Evolutionary conservation across 1,140 invertebrate genomes (phyloP).

Genomic region (Scylla paramamosain): DNA sequence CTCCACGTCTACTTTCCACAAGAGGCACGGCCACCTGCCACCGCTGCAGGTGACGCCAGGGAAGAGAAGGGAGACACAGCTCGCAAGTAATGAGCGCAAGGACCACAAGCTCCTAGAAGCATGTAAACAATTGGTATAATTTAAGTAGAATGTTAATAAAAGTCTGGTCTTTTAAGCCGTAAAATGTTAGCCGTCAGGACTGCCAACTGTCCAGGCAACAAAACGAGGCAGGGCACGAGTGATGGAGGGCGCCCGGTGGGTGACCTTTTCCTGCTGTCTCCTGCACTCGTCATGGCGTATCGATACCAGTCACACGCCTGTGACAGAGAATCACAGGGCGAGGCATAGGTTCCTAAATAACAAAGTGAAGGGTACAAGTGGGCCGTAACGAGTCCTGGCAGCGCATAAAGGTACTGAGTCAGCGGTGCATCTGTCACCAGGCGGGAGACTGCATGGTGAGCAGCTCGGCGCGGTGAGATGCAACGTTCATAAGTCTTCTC

Average conservation of each 20-base stretch:
- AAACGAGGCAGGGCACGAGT: not conserved
- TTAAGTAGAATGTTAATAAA: not conserved
- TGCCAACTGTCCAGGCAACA: not conserved
- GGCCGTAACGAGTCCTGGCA: not conserved
- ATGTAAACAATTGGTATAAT: not conserved
- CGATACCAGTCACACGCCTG: not conserved
- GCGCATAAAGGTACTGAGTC: not conserved
- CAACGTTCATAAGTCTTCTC: not conserved
- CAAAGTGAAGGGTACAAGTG: slow-evolving; percentile 3
- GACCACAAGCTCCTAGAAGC: not conserved
- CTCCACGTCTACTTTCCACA: not conserved
- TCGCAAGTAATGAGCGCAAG: not conserved
- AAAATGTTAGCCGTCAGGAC: not conserved
- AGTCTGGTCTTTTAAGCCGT: not conserved
- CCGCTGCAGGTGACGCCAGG: not conserved
- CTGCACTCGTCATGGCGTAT: not conserved
- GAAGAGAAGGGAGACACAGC: not conserved
- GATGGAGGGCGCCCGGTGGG: not conserved
- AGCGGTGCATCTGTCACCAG: not conserved
- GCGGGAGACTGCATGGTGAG: not conserved
- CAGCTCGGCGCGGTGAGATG: not conserved
- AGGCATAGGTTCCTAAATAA: not conserved
- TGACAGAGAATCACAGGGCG: not conserved
- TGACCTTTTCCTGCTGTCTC: not conserved
- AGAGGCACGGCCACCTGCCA: not conserved